These are phyloP conservation scores for Euplexia lucipara DNA, from an alignment of 2,888 invertebrate genomes.

Conservation along the genomic window DNA sequence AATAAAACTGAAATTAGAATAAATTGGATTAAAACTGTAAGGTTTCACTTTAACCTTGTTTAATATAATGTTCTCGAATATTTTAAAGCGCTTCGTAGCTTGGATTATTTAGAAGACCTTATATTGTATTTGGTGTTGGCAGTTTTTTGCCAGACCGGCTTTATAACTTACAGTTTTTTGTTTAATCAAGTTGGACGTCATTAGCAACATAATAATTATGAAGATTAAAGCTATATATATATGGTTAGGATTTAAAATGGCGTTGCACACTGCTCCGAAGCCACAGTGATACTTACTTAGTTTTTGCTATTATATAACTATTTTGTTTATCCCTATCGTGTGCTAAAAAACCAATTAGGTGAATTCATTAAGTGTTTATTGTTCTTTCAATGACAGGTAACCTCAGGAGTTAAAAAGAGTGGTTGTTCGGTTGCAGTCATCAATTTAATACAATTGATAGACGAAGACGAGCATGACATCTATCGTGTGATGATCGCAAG, in stretches of 20 bases:
- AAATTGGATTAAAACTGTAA: slow-evolving; percentile 55
- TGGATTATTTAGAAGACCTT: slow-evolving; percentile 29
- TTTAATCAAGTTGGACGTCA: slow-evolving; percentile 18
- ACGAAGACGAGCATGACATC: slow-evolving; percentile 24
- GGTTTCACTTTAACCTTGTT: slow-evolving; percentile 58
- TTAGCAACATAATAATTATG: background rate
- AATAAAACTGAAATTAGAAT: slow-evolving; percentile 43
- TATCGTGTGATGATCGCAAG: slow-evolving; percentile 15
- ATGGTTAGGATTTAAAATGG: slow-evolving; percentile 1
- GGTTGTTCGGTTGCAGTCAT: slow-evolving; percentile 3
- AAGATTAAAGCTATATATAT: slow-evolving; percentile 1
- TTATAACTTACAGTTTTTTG: slow-evolving; percentile 36
- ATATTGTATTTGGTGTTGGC: slow-evolving; percentile 9
- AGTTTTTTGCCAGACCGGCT: slow-evolving; percentile 22
- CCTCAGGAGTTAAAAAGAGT: background rate
- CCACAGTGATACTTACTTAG: background rate
- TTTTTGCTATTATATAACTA: background rate
- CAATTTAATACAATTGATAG: slow-evolving; percentile 23
- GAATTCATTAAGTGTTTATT: background rate
- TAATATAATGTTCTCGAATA: slow-evolving; percentile 41
- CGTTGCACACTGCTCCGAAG: background rate
- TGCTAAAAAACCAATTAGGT: background rate
- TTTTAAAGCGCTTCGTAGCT: slow-evolving; percentile 42
- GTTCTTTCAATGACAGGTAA: slow-evolving; percentile 4
- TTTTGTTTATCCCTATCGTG: background rate